Evolutionary conservation across 2,113 vertebrate species (phyloP), one percentile per base, ranked within the genome.

Genomic region (Gracilinanus agilis): DNA sequence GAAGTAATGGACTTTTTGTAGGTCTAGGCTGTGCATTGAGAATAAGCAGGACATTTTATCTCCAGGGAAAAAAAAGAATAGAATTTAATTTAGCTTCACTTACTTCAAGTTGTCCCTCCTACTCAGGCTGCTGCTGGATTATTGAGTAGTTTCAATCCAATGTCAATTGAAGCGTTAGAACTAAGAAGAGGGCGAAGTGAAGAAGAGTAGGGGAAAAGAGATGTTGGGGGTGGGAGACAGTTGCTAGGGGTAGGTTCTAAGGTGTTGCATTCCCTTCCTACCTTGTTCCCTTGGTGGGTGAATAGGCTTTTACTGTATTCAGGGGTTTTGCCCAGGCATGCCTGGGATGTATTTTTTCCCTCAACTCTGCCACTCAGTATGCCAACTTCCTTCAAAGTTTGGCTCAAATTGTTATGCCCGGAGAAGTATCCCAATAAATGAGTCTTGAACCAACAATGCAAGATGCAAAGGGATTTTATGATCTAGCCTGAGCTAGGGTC

Each of bases 1-100:
- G 56, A 95, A 97, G 44, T 96, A 67, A 95, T 9, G 49, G 91
- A 75, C 91, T 90, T 49, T 49, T 49, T 88, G 55, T 54, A 94
- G 90, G 88, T 93, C 88, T 89, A 55, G 55, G 55, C 83, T 49
- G 21, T 40, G 94, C 54, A 29, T 91, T 93, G 92, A 92, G 67
- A 95, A 94, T 54, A 89, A 44, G 13, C 53, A 92, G 91, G 44
- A 54, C 44, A 40, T 53, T 91, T 93, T 96, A 95, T 90, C 90
- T 90, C 89, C 54, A 61, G 44, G 95, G 44, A 94, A 75, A 54
- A 75, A 54, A 90, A 83, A 24, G 24, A 92, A 75, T 40, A 91
- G 91, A 10, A 9, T n/a, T 91, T 53, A 24, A 24, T 0, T 88
- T 0, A 0, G 49, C 92, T 90, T 92, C 24, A 75, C 34, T 3